These are phyloP conservation scores for Lycaena phlaeas DNA, from an alignment of 2,888 invertebrate species.

Conservation along the genomic window DNA sequence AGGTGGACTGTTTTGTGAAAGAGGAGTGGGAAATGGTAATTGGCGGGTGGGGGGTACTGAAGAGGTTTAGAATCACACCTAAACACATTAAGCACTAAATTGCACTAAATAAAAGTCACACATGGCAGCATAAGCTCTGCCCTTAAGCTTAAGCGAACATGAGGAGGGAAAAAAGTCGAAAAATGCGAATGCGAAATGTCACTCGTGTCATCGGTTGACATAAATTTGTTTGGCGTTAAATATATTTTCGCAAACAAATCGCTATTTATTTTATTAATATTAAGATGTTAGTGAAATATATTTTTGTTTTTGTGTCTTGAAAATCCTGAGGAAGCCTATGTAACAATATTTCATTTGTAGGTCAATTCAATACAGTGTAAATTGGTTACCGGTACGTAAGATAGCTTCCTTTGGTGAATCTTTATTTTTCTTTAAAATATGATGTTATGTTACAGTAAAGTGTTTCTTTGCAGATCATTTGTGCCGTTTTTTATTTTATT, in stretches of 20 bases:
- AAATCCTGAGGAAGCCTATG: background rate
- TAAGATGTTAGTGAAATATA: conserved; percentile 31
- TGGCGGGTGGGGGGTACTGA: too few species aligned
- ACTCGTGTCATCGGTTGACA: conserved; percentile 23
- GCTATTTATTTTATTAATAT: conserved; percentile 42
- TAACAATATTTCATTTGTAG: conserved; percentile 50
- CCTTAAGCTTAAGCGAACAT: too few species aligned
- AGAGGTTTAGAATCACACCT: too few species aligned
- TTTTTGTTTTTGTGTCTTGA: background rate
- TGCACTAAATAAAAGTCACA: too few species aligned
- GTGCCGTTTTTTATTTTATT: conserved; percentile 29
- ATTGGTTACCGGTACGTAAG: conserved; percentile 70
- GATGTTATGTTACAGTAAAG: conserved; percentile 13
- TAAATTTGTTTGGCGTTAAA: conserved; percentile 31
- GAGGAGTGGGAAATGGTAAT: too few species aligned
- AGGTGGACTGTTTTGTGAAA: too few species aligned
- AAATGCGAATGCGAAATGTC: too few species aligned
- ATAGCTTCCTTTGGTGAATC: conserved; percentile 31
- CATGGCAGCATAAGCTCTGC: too few species aligned
- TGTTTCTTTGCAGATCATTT: conserved; percentile 32
- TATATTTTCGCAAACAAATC: conserved; percentile 43
- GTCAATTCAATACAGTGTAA: conserved; percentile 27
- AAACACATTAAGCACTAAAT: too few species aligned
- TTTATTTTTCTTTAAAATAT: conserved; percentile 22
- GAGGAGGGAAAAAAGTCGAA: too few species aligned